These are phyloP conservation scores for Danio jaintianensis DNA, from an alignment of 2,797 vertebrate genomes.

Conservation along the genomic window DNA sequence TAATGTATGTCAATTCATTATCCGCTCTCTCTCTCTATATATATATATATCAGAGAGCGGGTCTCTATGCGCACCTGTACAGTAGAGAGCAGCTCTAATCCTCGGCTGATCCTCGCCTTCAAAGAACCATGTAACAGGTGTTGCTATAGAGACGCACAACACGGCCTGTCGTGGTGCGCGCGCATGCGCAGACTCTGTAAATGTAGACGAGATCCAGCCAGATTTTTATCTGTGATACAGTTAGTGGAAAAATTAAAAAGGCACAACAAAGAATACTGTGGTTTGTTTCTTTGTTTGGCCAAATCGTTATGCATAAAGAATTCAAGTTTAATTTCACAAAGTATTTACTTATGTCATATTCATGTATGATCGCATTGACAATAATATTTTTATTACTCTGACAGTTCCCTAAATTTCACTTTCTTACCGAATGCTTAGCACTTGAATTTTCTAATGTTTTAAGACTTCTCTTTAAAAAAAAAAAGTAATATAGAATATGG, in stretches of 20 bases:
- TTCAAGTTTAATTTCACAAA: not conserved
- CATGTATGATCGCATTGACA: not conserved
- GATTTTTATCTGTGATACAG: constrained; percentile 50
- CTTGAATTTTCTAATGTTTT: too few relatives aligned
- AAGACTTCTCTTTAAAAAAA: too few relatives aligned
- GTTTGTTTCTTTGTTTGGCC: not conserved
- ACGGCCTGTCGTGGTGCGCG: constrained; percentile 61
- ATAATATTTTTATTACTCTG: not conserved
- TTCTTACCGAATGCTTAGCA: not conserved
- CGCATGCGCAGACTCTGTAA: constrained; percentile 70
- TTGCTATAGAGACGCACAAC: constrained; percentile 80
- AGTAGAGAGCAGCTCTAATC: constrained; percentile 68
- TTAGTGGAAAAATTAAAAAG: constrained; percentile 30
- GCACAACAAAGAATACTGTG: not conserved
- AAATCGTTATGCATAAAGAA: not conserved
- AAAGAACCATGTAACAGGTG: constrained; percentile 70
- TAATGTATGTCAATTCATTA: not conserved
- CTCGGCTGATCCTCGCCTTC: constrained; percentile 55
- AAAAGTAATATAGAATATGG: too few relatives aligned
- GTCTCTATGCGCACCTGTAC: constrained; percentile 60
- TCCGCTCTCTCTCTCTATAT: not conserved
- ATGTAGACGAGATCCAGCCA: constrained; percentile 10
- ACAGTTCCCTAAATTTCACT: not conserved
- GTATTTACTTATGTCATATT: not conserved
- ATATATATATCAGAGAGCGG: not conserved